A percentile compares a stretch with the other conserved stretches of the same genome.
phyloP scores from a whole-genome alignment of 2,797 vertebrate genomes.

The Danio choprae region DNA sequence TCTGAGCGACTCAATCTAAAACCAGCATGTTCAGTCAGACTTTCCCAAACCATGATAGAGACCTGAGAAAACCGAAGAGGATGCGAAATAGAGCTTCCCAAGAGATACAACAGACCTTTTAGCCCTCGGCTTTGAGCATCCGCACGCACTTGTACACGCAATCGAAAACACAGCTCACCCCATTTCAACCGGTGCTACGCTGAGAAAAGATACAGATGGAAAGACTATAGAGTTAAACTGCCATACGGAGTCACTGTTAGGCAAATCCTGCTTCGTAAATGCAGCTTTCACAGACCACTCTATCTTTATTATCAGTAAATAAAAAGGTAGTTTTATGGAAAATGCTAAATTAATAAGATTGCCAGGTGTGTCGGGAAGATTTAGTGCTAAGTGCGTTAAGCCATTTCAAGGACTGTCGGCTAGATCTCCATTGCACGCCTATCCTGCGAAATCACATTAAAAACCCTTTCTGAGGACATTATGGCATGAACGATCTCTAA shows the following conservation, averaged over 20 bases:
- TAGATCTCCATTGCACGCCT: constrained; percentile 1
- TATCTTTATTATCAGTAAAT: constrained; percentile 29
- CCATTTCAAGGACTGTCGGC: constrained; percentile 20
- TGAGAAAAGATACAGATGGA: constrained; percentile 13
- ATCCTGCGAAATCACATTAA: constrained; percentile 42
- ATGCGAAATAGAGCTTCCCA: constrained; percentile 9
- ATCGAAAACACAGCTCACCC: constrained; percentile 21
- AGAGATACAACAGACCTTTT: constrained; percentile 25
- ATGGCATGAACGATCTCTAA: constrained; percentile 17
- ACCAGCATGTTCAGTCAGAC: constrained; percentile 10
- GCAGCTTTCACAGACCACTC: not conserved
- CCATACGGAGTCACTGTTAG: constrained; percentile 23
- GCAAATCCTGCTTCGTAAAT: constrained; percentile 1
- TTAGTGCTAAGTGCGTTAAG: constrained; percentile 14
- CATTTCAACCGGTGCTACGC: constrained; percentile 23
- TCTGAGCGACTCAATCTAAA: constrained; percentile 17
- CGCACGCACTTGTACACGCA: not conserved
- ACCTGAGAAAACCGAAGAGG: not conserved
- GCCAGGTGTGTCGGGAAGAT: constrained; percentile 39
- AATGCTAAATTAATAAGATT: constrained; percentile 4
- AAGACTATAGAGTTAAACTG: constrained; percentile 24
- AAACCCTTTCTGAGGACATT: not conserved
- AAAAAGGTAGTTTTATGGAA: not conserved
- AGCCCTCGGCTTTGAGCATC: not conserved
- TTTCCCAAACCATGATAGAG: constrained; percentile 4